Percentiles rank a stretch among this genome's conserved stretches.
Conservation (phyloP, 2,888 invertebrate species). For the Ernsta delagoae region DNA sequence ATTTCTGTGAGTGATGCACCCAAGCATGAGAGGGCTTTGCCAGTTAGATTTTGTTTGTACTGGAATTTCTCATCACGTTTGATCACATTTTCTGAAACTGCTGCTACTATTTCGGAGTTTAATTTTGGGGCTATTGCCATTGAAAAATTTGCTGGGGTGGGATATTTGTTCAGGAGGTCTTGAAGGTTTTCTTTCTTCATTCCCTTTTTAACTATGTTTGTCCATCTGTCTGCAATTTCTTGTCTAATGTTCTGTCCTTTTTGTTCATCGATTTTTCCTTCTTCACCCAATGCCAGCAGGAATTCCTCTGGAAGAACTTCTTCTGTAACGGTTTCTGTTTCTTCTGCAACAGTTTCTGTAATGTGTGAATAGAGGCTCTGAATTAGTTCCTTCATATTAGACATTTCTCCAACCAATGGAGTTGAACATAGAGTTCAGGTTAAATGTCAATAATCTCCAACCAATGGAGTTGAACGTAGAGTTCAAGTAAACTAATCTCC, state of each 20-base stretch:
- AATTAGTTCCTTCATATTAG: background rate
- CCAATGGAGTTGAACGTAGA: slow-evolving; percentile 1
- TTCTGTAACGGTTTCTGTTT: background rate
- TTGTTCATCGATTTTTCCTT: slow-evolving; percentile 1
- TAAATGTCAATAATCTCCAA: background rate
- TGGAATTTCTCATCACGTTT: background rate
- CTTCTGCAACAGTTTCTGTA: background rate
- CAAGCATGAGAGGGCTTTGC: background rate
- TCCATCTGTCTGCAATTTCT: slow-evolving; percentile 3
- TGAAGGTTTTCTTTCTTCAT: slow-evolving; percentile 5
- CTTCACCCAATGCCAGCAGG: background rate
- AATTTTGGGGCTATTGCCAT: background rate
- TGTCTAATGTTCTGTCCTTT: slow-evolving; percentile 1
- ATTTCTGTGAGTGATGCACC: background rate
- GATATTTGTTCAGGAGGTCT: background rate
- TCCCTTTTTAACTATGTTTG: background rate
- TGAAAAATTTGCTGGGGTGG: background rate
- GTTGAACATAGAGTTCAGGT: background rate
- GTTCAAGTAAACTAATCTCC: background rate
- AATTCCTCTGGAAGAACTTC: background rate
- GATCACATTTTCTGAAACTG: background rate
- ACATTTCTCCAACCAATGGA: slow-evolving; percentile 2
- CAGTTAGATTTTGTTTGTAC: background rate
- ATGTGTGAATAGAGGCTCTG: background rate
- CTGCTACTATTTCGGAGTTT: background rate